These are phyloP conservation scores for Villa cingulata DNA, from an alignment of 2,888 invertebrate species.

Conservation along the genomic window DNA sequence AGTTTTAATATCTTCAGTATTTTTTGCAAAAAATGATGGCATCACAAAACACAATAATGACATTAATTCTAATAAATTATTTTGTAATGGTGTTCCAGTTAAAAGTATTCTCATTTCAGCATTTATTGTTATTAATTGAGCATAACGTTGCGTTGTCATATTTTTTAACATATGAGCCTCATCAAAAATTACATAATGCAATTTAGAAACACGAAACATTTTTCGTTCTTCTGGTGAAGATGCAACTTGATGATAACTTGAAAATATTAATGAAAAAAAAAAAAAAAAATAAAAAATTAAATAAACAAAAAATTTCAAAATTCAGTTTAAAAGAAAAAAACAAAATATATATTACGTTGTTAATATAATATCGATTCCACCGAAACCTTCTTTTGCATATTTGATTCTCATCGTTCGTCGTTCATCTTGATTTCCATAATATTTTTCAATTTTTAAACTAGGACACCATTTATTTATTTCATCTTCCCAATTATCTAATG, in stretches of 20 bases:
- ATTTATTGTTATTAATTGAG: conserved; percentile 77
- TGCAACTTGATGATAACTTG: conserved; percentile 18
- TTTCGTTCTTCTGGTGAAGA: conserved; percentile 82
- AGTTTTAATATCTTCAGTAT: conserved; percentile 73
- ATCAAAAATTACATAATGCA: conserved; percentile 91
- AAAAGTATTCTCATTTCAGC: conserved; percentile 74
- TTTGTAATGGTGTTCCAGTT: conserved; percentile 93
- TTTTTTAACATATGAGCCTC: conserved; percentile 98
- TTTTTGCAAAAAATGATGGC: conserved; percentile 86
- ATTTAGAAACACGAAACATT: conserved; percentile 74
- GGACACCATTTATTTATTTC: conserved; percentile 71
- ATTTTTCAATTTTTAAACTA: conserved; percentile 61
- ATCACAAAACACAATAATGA: conserved; percentile 90
- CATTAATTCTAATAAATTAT: conserved; percentile 90
- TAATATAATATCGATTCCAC: conserved; percentile 67
- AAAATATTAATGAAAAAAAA: not conserved
- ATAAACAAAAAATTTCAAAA: not conserved
- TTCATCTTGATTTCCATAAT: conserved; percentile 81
- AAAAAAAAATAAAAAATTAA: not conserved
- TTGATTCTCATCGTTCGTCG: conserved; percentile 60
- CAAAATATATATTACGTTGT: conserved; percentile 70
- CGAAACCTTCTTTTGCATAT: conserved; percentile 57
- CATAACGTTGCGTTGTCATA: conserved; percentile 84
- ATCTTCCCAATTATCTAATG: conserved; percentile 77
- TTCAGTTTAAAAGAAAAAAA: not conserved